Base-by-base conservation (phyloP, 2,888 invertebrate genomes). In the Zygogramma bicolorata region DNA sequence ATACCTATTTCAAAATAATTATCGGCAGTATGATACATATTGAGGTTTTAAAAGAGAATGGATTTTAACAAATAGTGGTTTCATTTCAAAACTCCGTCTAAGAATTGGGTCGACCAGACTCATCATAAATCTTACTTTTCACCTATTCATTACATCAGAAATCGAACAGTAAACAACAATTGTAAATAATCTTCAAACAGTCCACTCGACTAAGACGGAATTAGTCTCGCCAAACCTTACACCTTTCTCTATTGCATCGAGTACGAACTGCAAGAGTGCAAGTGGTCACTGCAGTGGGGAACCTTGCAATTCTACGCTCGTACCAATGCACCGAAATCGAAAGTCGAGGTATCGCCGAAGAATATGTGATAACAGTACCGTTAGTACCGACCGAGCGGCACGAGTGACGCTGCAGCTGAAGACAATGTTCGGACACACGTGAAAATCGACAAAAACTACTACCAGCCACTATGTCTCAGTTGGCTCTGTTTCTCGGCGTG, bases 291-390 rank as follows among this genome's bases (percentile, higher is more conserved):
- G 38, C 61, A 61, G 61, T 34, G 61, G 61, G 61, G 34, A 40
- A 61, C 40, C 34, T 38, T 61, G 61, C 61, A 61, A 61, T 61
- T 34, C 61, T 22, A 31, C 18, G 13, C 3, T 7, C n/a, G 31
- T 20, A 53, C 42, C 46, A n/a, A 58, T 62, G 46, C 62, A 72
- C 49, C 60, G 73, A 75, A 75, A 75, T 75, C 75, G 75, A 75
- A 75, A 75, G 75, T 75, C 15, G 53, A 70, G 65, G 25, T n/a
- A 7, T 18, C 7, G 13, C 5, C 18, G 57, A 57, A 25, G 70
- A 71, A 70, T 59, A 57, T 66, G 70, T 71, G 75, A 75, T 71
- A 72, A 75, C 76, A 71, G 76, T 77, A 49, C 57, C 34, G 60
- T 73, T 22, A 71, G 63, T 63, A 68, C 73, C 65, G 53, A 49